Evolutionary conservation across 2,888 invertebrate genomes (phyloP).

Genomic region (Chrysomela aeneicollis): DNA sequence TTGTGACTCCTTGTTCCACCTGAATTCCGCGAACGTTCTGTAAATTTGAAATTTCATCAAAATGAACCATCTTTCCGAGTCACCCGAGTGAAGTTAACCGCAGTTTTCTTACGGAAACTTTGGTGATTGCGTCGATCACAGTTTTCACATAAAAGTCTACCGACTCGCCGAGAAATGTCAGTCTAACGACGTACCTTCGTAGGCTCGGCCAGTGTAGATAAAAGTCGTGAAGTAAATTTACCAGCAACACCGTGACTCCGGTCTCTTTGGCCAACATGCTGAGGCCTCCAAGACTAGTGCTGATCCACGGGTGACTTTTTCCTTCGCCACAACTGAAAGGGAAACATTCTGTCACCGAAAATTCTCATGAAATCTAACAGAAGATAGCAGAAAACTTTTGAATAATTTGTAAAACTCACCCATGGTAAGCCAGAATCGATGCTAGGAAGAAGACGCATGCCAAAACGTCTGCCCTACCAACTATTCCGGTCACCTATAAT

Average conservation of each 20-base stretch:
- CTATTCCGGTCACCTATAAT: slow-evolving; percentile 82
- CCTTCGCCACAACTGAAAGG: slow-evolving; percentile 58
- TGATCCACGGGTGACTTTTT: slow-evolving; percentile 67
- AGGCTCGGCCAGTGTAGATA: slow-evolving; percentile 75
- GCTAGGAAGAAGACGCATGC: slow-evolving; percentile 84
- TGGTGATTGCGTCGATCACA: no score
- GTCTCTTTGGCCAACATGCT: slow-evolving; percentile 90
- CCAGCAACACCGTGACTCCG: slow-evolving; percentile 79
- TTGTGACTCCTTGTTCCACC: slow-evolving; percentile 68
- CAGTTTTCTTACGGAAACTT: no score
- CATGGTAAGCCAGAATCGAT: slow-evolving; percentile 80
- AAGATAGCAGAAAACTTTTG: not conserved
- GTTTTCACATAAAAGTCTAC: no score
- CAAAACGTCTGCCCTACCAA: slow-evolving; percentile 86
- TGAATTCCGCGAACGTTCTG: slow-evolving; percentile 51
- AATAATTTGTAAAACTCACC: slow-evolving; percentile 63
- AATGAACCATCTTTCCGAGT: no score
- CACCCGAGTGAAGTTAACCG: no score
- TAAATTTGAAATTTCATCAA: slow-evolving; percentile 22
- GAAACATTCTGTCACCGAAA: not conserved
- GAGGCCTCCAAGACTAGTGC: slow-evolving; percentile 73
- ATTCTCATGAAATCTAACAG: not conserved
- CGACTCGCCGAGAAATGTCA: no score
- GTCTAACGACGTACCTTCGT: slow-evolving; percentile 66
- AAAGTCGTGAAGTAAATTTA: slow-evolving; percentile 81